Evolutionary conservation across 2,888 invertebrate species (phyloP).

Genomic region (Mystacides longicornis): DNA sequence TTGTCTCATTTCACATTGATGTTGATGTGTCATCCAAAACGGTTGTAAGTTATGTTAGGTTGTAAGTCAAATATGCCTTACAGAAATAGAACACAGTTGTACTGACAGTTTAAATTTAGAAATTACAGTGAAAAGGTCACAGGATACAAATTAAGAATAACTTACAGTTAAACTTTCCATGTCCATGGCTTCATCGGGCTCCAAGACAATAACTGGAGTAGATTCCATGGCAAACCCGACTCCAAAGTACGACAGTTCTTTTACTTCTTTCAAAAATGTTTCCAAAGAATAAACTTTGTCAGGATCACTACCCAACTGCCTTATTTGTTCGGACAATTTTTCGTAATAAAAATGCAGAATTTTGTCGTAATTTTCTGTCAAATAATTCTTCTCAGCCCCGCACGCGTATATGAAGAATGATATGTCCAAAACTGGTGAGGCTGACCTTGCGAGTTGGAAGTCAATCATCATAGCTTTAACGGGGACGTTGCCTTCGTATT

Average conservation of each 20-base stretch:
- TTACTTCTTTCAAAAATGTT: slow-evolving; percentile 47
- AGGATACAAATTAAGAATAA: too few species aligned
- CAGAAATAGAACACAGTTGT: too few species aligned
- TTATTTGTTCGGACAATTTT: slow-evolving; percentile 46
- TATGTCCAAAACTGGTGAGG: slow-evolving; percentile 52
- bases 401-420: slow-evolving; percentile 56
- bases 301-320: slow-evolving; percentile 54
- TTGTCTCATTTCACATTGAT: too few species aligned
- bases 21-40: not conserved
- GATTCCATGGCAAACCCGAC: slow-evolving; percentile 55
- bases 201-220: slow-evolving; percentile 48
- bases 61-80: too few species aligned
- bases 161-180: slow-evolving; percentile 48
- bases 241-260: slow-evolving; percentile 50
- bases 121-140: too few species aligned
- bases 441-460: slow-evolving; percentile 57
- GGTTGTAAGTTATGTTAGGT: too few species aligned
- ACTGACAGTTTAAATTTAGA: too few species aligned
- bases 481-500: slow-evolving; percentile 33
- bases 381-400: slow-evolving; percentile 39
- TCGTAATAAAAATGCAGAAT: slow-evolving; percentile 55
- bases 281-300: slow-evolving; percentile 47
- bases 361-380: slow-evolving; percentile 47
- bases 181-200: slow-evolving; percentile 50
- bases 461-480: slow-evolving; percentile 56